Conservation (phyloP, 2,113 vertebrate species). For the Vulpes ferrilata region DNA sequence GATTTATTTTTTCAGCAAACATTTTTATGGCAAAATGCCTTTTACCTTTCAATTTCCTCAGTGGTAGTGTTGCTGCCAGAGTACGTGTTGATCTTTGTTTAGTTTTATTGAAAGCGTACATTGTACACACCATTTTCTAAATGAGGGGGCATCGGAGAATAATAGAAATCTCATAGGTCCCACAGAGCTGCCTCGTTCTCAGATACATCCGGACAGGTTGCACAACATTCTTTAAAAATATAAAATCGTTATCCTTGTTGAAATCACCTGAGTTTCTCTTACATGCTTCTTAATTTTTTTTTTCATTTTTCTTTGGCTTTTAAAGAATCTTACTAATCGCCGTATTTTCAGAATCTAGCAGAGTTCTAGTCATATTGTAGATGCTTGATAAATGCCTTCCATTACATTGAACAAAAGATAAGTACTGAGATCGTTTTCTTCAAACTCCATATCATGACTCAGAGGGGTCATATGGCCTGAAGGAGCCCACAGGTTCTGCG, state of each 20-base stretch:
- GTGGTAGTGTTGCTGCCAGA: background rate
- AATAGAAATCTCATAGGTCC: background rate
- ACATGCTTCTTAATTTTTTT: background rate
- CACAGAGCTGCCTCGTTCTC: background rate
- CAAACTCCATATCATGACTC: background rate
- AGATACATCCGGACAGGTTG: background rate
- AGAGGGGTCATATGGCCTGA: background rate
- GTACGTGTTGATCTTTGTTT: constrained; percentile 34
- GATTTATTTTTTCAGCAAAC: constrained; percentile 54
- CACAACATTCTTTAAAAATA: background rate
- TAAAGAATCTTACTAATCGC: background rate
- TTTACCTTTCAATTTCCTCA: constrained; percentile 58
- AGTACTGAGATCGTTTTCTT: background rate
- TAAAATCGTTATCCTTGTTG: background rate
- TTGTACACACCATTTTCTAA: constrained; percentile 39
- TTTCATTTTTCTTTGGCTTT: background rate
- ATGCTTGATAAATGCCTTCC: background rate
- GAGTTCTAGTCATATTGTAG: background rate
- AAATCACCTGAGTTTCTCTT: background rate
- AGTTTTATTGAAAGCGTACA: constrained; percentile 55
- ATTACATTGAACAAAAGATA: background rate
- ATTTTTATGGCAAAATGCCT: constrained; percentile 48
- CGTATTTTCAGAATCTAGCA: background rate
- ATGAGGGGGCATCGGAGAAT: constrained; percentile 31
- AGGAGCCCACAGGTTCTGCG: background rate